Evolutionary conservation across 2,113 vertebrate species (phyloP).

Genomic region (Porphyrio hochstetteri): DNA sequence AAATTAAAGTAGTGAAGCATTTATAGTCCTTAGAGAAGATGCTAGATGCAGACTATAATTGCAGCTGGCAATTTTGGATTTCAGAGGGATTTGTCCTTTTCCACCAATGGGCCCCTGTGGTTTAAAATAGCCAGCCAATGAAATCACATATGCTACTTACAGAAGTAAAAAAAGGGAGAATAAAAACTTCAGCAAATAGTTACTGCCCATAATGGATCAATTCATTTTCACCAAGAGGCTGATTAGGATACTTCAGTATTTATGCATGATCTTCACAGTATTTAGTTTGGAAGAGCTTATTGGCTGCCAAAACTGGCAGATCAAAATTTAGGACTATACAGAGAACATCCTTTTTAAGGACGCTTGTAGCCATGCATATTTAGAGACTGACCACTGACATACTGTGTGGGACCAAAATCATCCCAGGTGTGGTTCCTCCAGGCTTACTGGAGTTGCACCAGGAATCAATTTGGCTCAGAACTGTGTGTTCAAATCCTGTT

Average conservation of each 20-base stretch:
- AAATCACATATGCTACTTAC: constrained; percentile 22
- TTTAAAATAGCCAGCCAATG: constrained; percentile 53
- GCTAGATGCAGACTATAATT: constrained; percentile 37
- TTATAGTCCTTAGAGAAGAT: constrained; percentile 41
- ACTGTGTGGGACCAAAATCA: neutral
- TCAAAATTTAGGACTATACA: constrained; percentile 4
- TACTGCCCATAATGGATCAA: constrained; percentile 30
- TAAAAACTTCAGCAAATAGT: constrained; percentile 41
- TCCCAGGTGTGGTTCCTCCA: neutral
- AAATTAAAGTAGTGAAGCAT: constrained; percentile 25
- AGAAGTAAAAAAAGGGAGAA: constrained; percentile 40
- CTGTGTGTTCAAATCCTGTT: neutral
- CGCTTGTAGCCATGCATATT: neutral
- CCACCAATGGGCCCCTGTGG: neutral
- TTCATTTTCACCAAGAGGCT: constrained; percentile 39
- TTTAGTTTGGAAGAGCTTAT: neutral
- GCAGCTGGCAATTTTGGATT: constrained; percentile 51
- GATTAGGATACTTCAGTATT: constrained; percentile 39
- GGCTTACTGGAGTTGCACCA: neutral
- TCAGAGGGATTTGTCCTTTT: constrained; percentile 40
- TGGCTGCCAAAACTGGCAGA: constrained; percentile 18
- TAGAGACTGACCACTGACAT: neutral
- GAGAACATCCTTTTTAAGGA: neutral
- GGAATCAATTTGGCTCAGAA: neutral
- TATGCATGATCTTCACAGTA: neutral